These are phyloP conservation scores for Sclerodermus sp. DNA, from an alignment of 2,888 invertebrate species.

Conservation along the genomic window DNA sequence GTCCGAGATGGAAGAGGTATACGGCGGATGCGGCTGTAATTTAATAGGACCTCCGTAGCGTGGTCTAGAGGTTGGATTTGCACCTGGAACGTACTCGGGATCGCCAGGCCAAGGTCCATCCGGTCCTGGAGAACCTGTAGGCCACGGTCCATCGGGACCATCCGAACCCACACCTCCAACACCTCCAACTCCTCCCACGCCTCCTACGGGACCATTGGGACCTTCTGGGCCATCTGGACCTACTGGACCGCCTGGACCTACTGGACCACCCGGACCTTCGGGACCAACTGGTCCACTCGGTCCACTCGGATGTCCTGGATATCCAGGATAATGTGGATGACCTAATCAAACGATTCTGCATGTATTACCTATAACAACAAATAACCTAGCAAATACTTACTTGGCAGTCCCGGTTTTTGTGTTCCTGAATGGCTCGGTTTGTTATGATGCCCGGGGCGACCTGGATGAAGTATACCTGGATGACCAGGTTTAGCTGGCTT, in stretches of 20 bases:
- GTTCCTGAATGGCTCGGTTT: conserved; percentile 10
- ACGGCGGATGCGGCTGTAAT: conserved; percentile 4
- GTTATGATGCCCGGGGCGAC: neutral
- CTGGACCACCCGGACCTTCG: conserved; percentile 24
- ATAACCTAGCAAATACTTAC: neutral
- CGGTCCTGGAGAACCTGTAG: conserved; percentile 48
- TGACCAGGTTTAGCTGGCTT: neutral
- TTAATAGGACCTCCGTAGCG: conserved; percentile 17
- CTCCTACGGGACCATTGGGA: conserved; percentile 31
- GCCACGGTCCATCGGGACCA: conserved; percentile 42
- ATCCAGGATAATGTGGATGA: conserved; percentile 44
- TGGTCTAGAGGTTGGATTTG: conserved; percentile 6
- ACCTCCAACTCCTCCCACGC: conserved; percentile 37
- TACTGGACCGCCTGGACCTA: conserved; percentile 37
- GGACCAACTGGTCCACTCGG: conserved; percentile 35
- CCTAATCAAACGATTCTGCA: conserved; percentile 20
- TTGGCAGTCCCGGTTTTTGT: conserved; percentile 10
- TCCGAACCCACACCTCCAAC: conserved; percentile 39
- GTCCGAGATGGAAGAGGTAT: neutral
- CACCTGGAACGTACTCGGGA: conserved; percentile 41
- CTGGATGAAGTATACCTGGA: conserved; percentile 3
- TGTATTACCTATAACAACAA: conserved; percentile 13
- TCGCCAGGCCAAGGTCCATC: conserved; percentile 52
- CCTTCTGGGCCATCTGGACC: conserved; percentile 28
- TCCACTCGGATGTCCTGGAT: conserved; percentile 14